phyloP scores from a whole-genome alignment of 2,888 invertebrate species.

The Aphrophora alni region DNA sequence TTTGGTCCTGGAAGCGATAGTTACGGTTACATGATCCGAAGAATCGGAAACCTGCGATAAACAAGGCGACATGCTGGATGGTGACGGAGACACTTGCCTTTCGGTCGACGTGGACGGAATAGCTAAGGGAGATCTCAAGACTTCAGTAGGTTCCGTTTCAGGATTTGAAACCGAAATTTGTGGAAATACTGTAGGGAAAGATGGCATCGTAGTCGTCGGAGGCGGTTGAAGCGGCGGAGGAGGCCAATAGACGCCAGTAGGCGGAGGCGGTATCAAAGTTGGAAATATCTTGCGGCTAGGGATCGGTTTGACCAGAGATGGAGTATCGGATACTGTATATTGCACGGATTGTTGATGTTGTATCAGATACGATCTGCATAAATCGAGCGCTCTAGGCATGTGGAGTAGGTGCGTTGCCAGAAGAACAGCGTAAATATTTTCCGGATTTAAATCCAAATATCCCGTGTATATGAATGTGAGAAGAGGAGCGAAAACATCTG shows the following conservation, averaged over 20 bases:
- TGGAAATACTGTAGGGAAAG: constrained; percentile 35
- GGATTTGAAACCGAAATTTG: constrained; percentile 18
- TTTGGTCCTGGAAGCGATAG: constrained; percentile 25
- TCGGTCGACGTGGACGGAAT: constrained; percentile 36
- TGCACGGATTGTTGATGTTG: constrained; percentile 53
- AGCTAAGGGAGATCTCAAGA: constrained; percentile 22
- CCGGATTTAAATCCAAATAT: constrained; percentile 69
- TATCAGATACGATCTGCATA: constrained; percentile 69
- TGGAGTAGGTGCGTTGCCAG: constrained; percentile 75
- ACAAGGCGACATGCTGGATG: constrained; percentile 41
- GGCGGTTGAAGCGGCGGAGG: constrained; percentile 47
- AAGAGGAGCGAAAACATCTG: constrained; percentile 67
- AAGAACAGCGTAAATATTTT: constrained; percentile 74
- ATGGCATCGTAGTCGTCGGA: constrained; percentile 39
- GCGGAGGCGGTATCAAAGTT: constrained; percentile 44
- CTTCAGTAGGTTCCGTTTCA: background rate
- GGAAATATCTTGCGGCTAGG: constrained; percentile 58
- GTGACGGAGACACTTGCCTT: constrained; percentile 43
- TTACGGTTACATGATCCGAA: constrained; percentile 38
- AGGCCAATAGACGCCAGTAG: constrained; percentile 50
- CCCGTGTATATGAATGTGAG: constrained; percentile 80
- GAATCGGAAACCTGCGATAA: constrained; percentile 44
- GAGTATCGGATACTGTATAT: background rate
- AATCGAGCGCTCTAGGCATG: constrained; percentile 74
- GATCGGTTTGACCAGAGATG: constrained; percentile 63